Base-by-base conservation (phyloP, 2,113 vertebrate genomes). In the Indicator indicator region DNA sequence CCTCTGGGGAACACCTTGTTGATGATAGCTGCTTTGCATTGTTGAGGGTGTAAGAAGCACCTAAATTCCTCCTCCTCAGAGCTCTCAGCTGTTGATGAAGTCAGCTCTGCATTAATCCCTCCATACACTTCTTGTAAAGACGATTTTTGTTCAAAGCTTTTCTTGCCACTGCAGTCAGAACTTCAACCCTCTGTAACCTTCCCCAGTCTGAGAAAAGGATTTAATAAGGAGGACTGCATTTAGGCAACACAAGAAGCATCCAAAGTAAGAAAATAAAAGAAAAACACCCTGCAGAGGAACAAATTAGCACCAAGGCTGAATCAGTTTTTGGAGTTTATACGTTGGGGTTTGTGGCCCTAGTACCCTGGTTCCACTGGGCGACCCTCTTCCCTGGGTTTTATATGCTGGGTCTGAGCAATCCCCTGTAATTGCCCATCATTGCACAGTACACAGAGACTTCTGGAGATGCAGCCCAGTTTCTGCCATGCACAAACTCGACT, bases 1-100 rank as follows among this genome's bases (percentile, higher is more conserved):
- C 86, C 92, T 95, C 96, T 50, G 70, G 93, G 91, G 95, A 97
- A 95, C 95, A 96, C 94, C 94, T 95, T 88, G 83, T 90, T 96
- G 92, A 92, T 94, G 93, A 93, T 6, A 60, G 86, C 76, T 94
- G 90, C 88, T 95, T 95, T 96, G 92, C 93, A 97, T 94, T 95
- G 93, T 94, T 95, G 88, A 95, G 93, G 88, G 65, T 95, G 86
- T 86, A 88, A 88, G 88, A 90, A 94, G 77, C 73, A 93, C 92
- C 89, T 86, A 92, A 91, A 96, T 94, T 94, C 93, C 93, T 88
- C 74, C 91, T 93, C 80, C 94, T 88, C 88, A 88, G 67, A 81
- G 50, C 72, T 91, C 69, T 89, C 88, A 89, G 85, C 73, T 95
- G 90, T 62, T 97, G 91, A 95, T 94, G 86, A 94, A 88, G 96